phyloP scores from a whole-genome alignment of 2,888 invertebrate genomes.

The Drosophila mayaguana region DNA sequence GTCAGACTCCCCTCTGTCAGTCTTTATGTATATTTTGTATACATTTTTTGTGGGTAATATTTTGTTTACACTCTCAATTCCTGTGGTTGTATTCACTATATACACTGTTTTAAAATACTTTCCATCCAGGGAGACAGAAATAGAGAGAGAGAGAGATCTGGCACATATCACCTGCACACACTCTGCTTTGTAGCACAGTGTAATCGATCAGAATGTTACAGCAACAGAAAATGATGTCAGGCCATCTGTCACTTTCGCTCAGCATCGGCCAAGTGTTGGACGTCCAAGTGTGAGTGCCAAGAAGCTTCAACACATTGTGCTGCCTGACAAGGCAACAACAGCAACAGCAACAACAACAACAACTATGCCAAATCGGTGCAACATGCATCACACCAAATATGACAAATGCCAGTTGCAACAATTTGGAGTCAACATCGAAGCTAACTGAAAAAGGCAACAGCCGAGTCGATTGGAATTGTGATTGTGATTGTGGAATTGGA shows the following conservation, averaged over 20 bases:
- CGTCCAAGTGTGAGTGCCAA: conserved; percentile 54
- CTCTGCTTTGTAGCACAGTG: conserved; percentile 52
- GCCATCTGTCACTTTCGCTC: conserved; percentile 74
- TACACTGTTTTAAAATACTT: background rate
- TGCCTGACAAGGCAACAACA: conserved; percentile 57
- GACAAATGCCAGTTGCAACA: conserved; percentile 80
- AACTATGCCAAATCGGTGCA: conserved; percentile 63
- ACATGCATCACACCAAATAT: conserved; percentile 74
- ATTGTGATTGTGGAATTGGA: conserved; percentile 37
- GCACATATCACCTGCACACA: background rate
- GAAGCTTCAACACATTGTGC: conserved; percentile 44
- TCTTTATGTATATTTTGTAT: no score
- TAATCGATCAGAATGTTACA: conserved; percentile 26
- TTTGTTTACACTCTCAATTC: no score
- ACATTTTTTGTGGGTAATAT: no score
- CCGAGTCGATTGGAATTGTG: conserved; percentile 37
- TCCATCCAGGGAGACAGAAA: background rate
- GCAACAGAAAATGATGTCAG: conserved; percentile 27
- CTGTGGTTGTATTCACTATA: background rate
- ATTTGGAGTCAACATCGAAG: conserved; percentile 44
- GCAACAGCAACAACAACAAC: conserved; percentile 26
- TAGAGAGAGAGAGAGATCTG: background rate
- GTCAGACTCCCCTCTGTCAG: no score
- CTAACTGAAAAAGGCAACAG: conserved; percentile 16
- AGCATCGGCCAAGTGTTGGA: conserved; percentile 56